Evolutionary conservation across 2,797 vertebrate species (phyloP).

Genomic region (Parambassis ranga): DNA sequence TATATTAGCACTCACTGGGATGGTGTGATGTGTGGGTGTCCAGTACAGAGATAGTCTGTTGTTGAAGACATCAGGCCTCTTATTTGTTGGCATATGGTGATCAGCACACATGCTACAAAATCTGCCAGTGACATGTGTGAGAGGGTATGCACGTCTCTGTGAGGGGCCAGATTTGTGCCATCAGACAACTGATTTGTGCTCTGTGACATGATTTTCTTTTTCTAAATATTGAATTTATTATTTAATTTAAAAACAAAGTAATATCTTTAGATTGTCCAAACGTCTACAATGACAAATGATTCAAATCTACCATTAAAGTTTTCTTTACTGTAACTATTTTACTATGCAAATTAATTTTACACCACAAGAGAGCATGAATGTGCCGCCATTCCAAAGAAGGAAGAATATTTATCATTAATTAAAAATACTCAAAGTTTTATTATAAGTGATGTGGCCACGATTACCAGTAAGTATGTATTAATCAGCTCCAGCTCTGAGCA

Average conservation of each 20-base stretch:
- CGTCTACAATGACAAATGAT: not conserved
- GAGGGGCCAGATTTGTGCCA: conserved; percentile 37
- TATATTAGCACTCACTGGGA: conserved; percentile 5
- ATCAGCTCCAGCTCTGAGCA: too few relatives aligned
- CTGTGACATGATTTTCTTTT: conserved; percentile 7
- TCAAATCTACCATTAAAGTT: not conserved
- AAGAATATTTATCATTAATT: not conserved
- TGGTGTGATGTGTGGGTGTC: conserved; percentile 51
- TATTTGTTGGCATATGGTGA: conserved; percentile 71
- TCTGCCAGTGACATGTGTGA: conserved; percentile 70
- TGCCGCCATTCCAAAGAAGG: not conserved
- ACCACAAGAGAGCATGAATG: conserved; percentile 5
- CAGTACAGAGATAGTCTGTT: conserved; percentile 50
- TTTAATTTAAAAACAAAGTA: not conserved
- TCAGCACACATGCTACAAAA: conserved; percentile 64
- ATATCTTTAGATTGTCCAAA: not conserved
- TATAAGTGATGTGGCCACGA: too few relatives aligned
- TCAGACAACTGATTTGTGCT: conserved; percentile 27
- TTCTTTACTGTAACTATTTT: not conserved
- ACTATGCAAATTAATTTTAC: not conserved
- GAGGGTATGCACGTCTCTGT: conserved; percentile 49
- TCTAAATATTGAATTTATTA: too few relatives aligned
- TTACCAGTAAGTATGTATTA: too few relatives aligned
- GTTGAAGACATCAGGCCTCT: conserved; percentile 52
- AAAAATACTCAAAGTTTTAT: too few relatives aligned